Conservation (phyloP, 2,113 vertebrate genomes). For the Psophia crepitans region DNA sequence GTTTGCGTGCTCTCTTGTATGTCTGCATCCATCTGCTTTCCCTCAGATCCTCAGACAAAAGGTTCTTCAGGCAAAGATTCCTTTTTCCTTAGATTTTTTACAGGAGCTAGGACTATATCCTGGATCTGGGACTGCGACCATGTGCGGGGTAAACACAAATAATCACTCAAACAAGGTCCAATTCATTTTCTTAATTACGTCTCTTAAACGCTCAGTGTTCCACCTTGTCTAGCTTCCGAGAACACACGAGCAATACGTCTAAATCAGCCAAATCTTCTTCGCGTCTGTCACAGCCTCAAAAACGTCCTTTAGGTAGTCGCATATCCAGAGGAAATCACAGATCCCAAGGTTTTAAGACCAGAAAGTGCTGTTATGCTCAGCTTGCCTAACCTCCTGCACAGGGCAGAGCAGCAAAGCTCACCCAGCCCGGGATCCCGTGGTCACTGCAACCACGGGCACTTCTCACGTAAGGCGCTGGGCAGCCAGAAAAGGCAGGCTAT, state of each 20-base stretch:
- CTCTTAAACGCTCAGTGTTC: not conserved
- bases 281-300: not conserved
- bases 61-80: not conserved
- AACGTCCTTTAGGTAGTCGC: too few species aligned
- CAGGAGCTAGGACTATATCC: not conserved
- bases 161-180: not conserved
- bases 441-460: not conserved
- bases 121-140: not conserved
- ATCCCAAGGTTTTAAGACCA: not conserved
- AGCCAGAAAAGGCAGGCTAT: not conserved
- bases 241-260: not conserved
- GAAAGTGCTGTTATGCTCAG: not conserved
- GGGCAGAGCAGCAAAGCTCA: not conserved
- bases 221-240: not conserved
- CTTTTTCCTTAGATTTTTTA: not conserved
- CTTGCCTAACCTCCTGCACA: not conserved
- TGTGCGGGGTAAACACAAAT: fast-evolving
- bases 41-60: not conserved
- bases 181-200: not conserved
- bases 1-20: not conserved
- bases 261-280: not conserved
- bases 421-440: not conserved
- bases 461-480: fast-evolving
- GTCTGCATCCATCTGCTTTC: not conserved
- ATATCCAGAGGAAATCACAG: not conserved